Evolutionary conservation across 2,797 vertebrate species (phyloP).

Genomic region (Agapornis canus): DNA sequence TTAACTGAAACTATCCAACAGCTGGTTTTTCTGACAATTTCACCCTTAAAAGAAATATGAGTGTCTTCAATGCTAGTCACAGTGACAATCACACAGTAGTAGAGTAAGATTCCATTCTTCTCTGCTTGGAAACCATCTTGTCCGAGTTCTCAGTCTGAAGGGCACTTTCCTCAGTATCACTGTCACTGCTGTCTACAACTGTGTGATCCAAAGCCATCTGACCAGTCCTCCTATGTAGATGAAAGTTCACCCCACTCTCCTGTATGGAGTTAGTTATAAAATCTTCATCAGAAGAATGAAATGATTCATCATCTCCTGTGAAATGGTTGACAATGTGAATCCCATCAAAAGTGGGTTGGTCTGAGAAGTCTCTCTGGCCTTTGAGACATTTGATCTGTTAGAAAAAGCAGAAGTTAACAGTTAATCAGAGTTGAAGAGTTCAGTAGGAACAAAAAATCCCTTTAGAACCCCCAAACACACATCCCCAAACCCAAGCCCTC

Average conservation of each 20-base stretch:
- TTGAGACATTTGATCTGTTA: conserved; percentile 91
- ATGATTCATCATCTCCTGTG: conserved; percentile 84
- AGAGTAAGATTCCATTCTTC: conserved; percentile 82
- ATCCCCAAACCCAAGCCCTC: not conserved
- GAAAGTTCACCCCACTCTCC: conserved; percentile 75
- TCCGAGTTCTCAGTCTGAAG: conserved; percentile 74
- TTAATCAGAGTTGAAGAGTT: conserved; percentile 31
- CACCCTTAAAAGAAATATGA: conserved; percentile 46
- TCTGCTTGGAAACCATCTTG: conserved; percentile 70
- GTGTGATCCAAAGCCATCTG: conserved; percentile 82
- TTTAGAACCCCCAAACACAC: not conserved
- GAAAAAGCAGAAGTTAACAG: conserved; percentile 29
- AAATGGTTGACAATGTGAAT: conserved; percentile 97
- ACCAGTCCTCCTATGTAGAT: conserved; percentile 72
- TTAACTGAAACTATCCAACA: not conserved
- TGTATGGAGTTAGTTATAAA: conserved; percentile 75
- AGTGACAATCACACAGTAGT: conserved; percentile 89
- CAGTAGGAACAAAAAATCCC: not conserved
- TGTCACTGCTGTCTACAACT: conserved; percentile 86
- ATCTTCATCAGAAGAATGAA: conserved; percentile 95
- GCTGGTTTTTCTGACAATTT: not conserved
- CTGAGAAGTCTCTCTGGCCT: conserved; percentile 84
- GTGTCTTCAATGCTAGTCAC: conserved; percentile 57
- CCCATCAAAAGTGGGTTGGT: conserved; percentile 89
- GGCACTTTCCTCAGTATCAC: conserved; percentile 79